Evolutionary conservation across 1,140 invertebrate species (phyloP), one percentile per base, ranked within the genome.

Genomic region (Listronotus oregonensis): DNA sequence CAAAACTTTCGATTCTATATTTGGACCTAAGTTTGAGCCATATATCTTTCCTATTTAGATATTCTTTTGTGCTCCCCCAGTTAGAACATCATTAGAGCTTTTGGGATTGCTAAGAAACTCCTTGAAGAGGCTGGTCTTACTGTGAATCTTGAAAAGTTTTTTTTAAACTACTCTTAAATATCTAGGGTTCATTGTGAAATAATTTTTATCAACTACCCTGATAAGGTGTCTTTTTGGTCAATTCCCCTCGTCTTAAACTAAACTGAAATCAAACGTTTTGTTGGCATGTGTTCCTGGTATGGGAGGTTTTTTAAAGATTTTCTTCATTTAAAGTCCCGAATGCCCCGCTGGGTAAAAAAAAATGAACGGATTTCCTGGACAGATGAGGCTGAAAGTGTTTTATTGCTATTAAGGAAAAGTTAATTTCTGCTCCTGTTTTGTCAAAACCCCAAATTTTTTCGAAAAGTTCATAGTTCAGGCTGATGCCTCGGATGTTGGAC

Each of bases 1-100:
- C 75, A 81, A 42, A 69, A 77, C 81, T 0, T 69, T 82, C 37
- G 77, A 82, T 54, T 6, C 44, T 0, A 10, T 81, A 7, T 75
- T 78, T 27, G 72, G 73, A 2, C 71, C 75, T 0, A 71, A 75
- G 44, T 67, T 73, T 9, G 75, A 71, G 27, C 71, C 62, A 12
- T 31, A 70, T 44, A 73, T 71, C 1, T 73, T 52, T 62, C 61
- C 3, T 77, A 77, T 49, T 47, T 77, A 1, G 77, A 80, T 55
- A 71, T 79, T 0, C 69, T 80, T 3, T 61, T 80, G 5, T 64
- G 71, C 27, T 72, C 71, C 11, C 31, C 65, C 10, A 75, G 1
- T 78, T 82, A 51, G 73, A 79, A 0, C 70, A 76, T 32, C 79
- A 82, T 65, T 77, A 2, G 6, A 44, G 34, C 50, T 71, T 17